These are phyloP conservation scores for Istiophorus platypterus DNA, from an alignment of 2,113 vertebrate species.

Conservation along the genomic window DNA sequence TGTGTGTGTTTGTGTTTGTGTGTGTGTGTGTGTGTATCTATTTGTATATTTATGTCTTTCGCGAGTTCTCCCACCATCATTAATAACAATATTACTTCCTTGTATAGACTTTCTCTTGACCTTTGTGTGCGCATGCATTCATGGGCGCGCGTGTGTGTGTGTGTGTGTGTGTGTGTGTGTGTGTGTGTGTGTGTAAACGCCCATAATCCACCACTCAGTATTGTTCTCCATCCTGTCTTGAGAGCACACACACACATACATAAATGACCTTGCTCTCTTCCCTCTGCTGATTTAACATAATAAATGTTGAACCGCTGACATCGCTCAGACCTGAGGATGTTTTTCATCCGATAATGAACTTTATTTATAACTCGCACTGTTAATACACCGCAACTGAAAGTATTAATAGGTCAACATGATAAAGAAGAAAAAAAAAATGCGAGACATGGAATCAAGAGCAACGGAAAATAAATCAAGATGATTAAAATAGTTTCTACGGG, in stretches of 20 bases:
- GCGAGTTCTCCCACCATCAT: constrained; percentile 68
- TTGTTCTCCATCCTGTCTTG: constrained; percentile 69
- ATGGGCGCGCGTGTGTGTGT: constrained; percentile 18
- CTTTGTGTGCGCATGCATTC: constrained; percentile 35
- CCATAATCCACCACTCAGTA: constrained; percentile 32
- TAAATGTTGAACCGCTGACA: constrained; percentile 8
- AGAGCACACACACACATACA: constrained; percentile 51
- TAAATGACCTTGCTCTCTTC: not conserved
- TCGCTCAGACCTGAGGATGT: constrained; percentile 49
- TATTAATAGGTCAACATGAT: not conserved
- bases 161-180: constrained; percentile 40
- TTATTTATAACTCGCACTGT: constrained; percentile 18
- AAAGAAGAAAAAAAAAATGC: too few species aligned
- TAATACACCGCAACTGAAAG: not conserved
- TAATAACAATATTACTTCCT: constrained; percentile 82
- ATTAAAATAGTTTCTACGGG: too few species aligned
- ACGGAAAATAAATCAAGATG: not conserved
- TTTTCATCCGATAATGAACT: constrained; percentile 25
- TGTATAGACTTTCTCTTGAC: constrained; percentile 74
- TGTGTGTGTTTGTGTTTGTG: constrained; percentile 32
- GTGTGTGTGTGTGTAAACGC: constrained; percentile 6
- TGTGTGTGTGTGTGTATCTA: constrained; percentile 25
- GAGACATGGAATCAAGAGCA: not conserved
- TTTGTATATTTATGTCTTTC: constrained; percentile 46
- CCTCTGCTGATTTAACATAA: constrained; percentile 20